Percentiles rank a stretch among this genome's conserved stretches.
phyloP scores from a whole-genome alignment of 2,113 vertebrate species.

The Chaetodon auriga region DNA sequence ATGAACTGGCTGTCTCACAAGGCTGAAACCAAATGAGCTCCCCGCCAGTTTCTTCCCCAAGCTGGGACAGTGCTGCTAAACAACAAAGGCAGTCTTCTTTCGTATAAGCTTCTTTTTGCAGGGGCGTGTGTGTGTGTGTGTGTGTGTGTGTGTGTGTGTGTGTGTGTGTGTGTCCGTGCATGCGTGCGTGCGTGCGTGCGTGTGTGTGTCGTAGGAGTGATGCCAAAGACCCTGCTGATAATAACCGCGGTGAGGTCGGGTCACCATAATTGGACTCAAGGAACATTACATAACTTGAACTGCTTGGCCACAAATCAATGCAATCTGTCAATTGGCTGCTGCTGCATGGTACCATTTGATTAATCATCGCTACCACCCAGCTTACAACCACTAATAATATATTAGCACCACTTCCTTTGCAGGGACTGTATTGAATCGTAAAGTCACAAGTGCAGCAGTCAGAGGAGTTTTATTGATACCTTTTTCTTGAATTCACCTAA shows the following conservation, averaged over 20 bases:
- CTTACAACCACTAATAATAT: slow-evolving; percentile 19
- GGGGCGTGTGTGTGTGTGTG: not conserved
- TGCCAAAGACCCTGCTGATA: slow-evolving; percentile 25
- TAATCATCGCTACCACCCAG: slow-evolving; percentile 33
- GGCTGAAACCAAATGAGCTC: not conserved
- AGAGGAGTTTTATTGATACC: not conserved
- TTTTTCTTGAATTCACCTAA: not conserved
- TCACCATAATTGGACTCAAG: slow-evolving; percentile 47
- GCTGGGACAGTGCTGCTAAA: not conserved
- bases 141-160: not conserved
- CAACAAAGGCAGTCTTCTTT: not conserved
- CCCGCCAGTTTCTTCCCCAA: not conserved
- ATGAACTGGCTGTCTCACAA: not conserved
- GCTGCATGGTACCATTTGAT: slow-evolving; percentile 46
- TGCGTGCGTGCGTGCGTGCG: too few species aligned
- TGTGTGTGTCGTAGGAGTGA: not conserved
- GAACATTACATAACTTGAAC: slow-evolving; percentile 67
- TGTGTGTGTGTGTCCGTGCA: too few species aligned
- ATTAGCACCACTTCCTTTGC: slow-evolving; percentile 21
- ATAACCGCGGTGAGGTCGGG: not conserved
- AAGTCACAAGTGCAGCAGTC: not conserved
- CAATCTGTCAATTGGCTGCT: slow-evolving; percentile 64
- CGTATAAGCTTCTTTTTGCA: not conserved
- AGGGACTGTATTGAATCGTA: not conserved
- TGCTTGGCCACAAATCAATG: slow-evolving; percentile 61